phyloP scores from a whole-genome alignment of 2,797 vertebrate species.

The Hemitrygon akajei region DNA sequence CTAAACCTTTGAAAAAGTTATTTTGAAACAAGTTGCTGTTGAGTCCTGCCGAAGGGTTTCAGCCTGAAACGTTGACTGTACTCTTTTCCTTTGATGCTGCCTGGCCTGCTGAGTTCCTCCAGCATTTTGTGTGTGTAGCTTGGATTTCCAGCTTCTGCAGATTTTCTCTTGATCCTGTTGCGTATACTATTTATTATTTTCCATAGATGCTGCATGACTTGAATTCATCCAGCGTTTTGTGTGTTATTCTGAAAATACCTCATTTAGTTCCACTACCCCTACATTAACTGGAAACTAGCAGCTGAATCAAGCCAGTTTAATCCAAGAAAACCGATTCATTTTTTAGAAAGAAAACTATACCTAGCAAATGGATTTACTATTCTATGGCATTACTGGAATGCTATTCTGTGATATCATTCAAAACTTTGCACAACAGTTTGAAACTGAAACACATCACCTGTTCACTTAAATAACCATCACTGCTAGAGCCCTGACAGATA shows the following conservation, averaged over 20 bases:
- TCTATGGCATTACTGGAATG: background rate
- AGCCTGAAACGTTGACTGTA: too few relatives aligned
- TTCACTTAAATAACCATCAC: too few relatives aligned
- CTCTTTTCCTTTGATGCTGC: too few relatives aligned
- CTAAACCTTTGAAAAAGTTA: background rate
- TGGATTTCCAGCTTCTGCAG: too few relatives aligned
- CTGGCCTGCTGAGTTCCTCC: too few relatives aligned
- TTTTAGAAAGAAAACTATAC: background rate
- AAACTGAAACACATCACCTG: background rate
- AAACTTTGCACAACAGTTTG: background rate
- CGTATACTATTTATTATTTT: too few relatives aligned
- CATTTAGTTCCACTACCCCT: background rate
- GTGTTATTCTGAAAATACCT: background rate
- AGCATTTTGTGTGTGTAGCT: too few relatives aligned
- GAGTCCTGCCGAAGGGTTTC: too few relatives aligned
- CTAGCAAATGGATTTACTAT: background rate
- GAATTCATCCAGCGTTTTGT: too few relatives aligned
- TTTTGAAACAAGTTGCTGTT: background rate
- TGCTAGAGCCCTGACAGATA: background rate
- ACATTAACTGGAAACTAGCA: background rate
- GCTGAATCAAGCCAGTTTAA: constrained; percentile 23
- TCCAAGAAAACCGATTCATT: background rate
- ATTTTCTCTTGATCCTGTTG: too few relatives aligned
- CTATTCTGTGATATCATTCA: background rate
- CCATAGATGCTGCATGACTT: too few relatives aligned